Evolutionary conservation across 2,797 vertebrate species (phyloP).

Genomic region (Vultur gryphus): DNA sequence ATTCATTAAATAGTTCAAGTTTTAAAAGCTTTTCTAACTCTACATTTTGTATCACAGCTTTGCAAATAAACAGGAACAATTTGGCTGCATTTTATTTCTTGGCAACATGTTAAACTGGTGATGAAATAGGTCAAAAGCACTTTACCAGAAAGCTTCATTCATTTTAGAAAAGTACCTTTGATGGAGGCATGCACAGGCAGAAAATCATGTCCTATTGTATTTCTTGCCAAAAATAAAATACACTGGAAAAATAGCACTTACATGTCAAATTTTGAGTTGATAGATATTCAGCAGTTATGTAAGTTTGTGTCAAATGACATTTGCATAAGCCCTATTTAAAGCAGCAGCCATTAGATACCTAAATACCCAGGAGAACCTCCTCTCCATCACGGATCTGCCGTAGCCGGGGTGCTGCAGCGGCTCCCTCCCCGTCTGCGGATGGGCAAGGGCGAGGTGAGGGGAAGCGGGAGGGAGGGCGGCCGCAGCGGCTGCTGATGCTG

Average conservation of each 20-base stretch:
- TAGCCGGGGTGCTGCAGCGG: neutral
- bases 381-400: neutral
- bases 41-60: neutral
- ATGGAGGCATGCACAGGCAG: neutral
- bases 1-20: neutral
- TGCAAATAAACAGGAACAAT: neutral
- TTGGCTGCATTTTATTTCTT: slow-evolving; percentile 9
- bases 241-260: neutral
- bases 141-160: neutral
- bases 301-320: neutral
- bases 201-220: slow-evolving; percentile 32
- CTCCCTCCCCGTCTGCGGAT: neutral
- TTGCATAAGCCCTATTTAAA: neutral
- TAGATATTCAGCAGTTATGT: neutral
- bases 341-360: neutral
- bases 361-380: neutral
- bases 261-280: neutral
- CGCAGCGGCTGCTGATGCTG: neutral
- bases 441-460: neutral
- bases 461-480: neutral
- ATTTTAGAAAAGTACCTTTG: slow-evolving; percentile 23
- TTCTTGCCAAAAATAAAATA: slow-evolving; percentile 5
- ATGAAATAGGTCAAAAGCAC: slow-evolving; percentile 24
- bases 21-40: neutral
- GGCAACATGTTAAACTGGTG: neutral